Percentiles rank a stretch among this genome's conserved stretches.
phyloP scores from a whole-genome alignment of 2,797 vertebrate genomes.

The Fistularia commersonii region DNA sequence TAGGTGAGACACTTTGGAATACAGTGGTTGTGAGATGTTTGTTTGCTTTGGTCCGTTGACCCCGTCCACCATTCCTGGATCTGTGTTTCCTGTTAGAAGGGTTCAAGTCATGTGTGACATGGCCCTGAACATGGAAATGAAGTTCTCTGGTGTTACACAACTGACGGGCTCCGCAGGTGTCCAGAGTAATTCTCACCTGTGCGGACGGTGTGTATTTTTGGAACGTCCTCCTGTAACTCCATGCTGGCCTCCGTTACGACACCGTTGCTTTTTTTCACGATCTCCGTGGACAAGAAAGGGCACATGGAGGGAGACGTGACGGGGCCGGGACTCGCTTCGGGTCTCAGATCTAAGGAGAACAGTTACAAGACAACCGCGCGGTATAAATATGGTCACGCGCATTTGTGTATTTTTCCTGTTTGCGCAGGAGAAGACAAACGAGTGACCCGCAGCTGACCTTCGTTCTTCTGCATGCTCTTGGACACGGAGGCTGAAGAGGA shows the following conservation, averaged over 20 bases:
- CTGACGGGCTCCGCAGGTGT: slow-evolving; percentile 1
- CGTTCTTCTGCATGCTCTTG: slow-evolving; percentile 66
- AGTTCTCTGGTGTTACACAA: neutral
- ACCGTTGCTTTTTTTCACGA: slow-evolving; percentile 79
- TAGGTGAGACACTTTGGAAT: slow-evolving; percentile 79
- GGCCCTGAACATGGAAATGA: no score
- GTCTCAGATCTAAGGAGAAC: no score
- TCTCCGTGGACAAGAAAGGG: slow-evolving; percentile 88
- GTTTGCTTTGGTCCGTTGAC: slow-evolving; percentile 54
- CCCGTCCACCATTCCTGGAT: slow-evolving; percentile 51
- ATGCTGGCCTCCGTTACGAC: slow-evolving; percentile 84
- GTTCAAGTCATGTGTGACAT: neutral
- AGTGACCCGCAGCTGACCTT: slow-evolving; percentile 64
- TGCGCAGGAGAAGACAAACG: slow-evolving; percentile 2
- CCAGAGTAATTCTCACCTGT: slow-evolving; percentile 65
- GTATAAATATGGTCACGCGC: no score
- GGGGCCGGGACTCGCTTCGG: slow-evolving; percentile 42
- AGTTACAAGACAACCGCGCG: no score
- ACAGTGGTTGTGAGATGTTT: slow-evolving; percentile 74
- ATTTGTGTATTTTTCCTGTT: no score
- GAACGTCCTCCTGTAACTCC: slow-evolving; percentile 87
- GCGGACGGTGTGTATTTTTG: slow-evolving; percentile 71
- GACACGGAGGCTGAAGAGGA: slow-evolving; percentile 69
- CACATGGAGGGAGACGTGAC: slow-evolving; percentile 76
- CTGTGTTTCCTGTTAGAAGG: slow-evolving; percentile 46